These are phyloP conservation scores for Fregetta grallaria DNA, from an alignment of 2,113 vertebrate genomes.

Conservation along the genomic window DNA sequence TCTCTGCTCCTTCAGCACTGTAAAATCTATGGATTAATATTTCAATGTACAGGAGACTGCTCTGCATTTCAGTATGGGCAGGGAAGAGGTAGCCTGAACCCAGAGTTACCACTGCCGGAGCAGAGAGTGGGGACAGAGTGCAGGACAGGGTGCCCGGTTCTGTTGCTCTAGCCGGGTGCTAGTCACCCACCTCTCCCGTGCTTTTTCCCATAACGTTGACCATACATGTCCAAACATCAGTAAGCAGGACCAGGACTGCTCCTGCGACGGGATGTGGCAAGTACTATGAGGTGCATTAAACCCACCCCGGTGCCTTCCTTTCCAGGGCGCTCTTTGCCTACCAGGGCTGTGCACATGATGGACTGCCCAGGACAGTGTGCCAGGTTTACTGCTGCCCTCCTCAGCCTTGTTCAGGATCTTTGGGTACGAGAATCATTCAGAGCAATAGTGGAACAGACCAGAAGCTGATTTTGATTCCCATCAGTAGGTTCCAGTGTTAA, in stretches of 20 bases:
- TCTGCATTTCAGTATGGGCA: background rate
- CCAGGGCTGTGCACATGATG: background rate
- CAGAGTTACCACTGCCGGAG: background rate
- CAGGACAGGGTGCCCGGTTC: background rate
- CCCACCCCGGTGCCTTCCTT: background rate
- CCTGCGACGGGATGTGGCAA: background rate
- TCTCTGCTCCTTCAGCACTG: background rate
- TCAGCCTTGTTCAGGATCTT: background rate
- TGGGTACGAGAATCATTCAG: background rate
- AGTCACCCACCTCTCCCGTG: background rate
- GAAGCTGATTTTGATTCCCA: background rate
- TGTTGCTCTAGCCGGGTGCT: rapidly evolving
- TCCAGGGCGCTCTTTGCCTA: background rate
- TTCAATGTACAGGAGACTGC: background rate
- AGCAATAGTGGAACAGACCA: background rate
- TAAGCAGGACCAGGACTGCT: background rate
- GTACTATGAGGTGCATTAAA: background rate
- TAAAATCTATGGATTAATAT: background rate
- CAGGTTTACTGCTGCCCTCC: background rate
- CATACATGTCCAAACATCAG: background rate
- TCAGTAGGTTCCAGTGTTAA: background rate
- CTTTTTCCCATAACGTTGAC: background rate
- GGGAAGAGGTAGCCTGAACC: background rate
- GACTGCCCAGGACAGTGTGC: background rate
- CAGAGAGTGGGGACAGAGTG: background rate